These are phyloP conservation scores for Schlechtendalia chinensis DNA, from an alignment of 1,140 invertebrate genomes.

Conservation along the genomic window DNA sequence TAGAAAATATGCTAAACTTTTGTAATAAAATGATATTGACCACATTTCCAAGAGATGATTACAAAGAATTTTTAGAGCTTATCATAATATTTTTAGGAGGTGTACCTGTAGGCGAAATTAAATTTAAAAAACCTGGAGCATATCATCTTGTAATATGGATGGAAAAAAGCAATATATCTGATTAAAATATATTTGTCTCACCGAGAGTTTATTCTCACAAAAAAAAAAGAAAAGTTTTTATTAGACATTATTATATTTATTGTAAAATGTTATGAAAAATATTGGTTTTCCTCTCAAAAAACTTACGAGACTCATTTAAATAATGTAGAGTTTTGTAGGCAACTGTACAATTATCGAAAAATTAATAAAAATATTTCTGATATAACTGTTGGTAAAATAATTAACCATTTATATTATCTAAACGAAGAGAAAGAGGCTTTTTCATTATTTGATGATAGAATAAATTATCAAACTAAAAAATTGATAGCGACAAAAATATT, in stretches of 20 bases:
- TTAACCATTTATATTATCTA: too few relatives aligned
- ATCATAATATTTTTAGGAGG: too few relatives aligned
- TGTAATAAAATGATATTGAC: background rate
- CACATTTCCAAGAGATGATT: background rate
- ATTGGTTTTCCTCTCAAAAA: too few relatives aligned
- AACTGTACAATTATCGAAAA: too few relatives aligned
- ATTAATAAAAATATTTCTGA: too few relatives aligned
- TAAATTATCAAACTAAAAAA: too few relatives aligned
- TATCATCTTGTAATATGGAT: background rate
- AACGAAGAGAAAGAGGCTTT: too few relatives aligned
- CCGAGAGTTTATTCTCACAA: background rate
- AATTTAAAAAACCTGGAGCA: background rate
- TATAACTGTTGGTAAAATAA: too few relatives aligned
- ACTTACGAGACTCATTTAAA: background rate
- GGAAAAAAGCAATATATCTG: background rate
- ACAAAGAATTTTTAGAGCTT: background rate
- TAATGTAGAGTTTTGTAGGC: background rate
- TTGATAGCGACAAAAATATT: too few relatives aligned
- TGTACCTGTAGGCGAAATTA: too few relatives aligned
- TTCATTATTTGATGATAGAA: too few relatives aligned
- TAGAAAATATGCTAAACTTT: background rate
- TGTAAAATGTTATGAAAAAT: too few relatives aligned
- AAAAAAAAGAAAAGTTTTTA: background rate
- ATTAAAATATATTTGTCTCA: slow-evolving; percentile 13
- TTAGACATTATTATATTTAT: background rate